These are phyloP conservation scores for Tachina fera DNA, from an alignment of 2,888 invertebrate species.

Conservation along the genomic window DNA sequence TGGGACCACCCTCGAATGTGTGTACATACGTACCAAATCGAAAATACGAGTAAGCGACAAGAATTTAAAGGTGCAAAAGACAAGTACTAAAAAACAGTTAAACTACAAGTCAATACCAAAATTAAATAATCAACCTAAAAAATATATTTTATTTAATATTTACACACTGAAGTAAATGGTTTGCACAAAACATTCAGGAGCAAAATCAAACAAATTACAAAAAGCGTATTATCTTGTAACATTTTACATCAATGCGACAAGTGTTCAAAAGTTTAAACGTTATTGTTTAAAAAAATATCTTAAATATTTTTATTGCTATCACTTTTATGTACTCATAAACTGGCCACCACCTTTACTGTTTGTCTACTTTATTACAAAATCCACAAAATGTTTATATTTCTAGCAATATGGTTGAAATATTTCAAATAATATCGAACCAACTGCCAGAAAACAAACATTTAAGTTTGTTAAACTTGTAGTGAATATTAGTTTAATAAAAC, in stretches of 20 bases:
- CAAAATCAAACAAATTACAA: background rate
- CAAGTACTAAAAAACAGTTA: conserved; percentile 67
- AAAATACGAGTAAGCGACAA: conserved; percentile 58
- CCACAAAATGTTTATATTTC: conserved; percentile 42
- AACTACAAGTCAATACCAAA: conserved; percentile 59
- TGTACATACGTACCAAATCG: background rate
- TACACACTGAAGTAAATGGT: background rate
- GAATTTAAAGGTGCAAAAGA: conserved; percentile 71
- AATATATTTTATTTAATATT: background rate
- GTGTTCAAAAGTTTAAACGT: background rate
- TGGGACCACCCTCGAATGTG: too few species aligned
- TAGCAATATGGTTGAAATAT: conserved; percentile 50
- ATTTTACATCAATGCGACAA: background rate
- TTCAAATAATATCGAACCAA: conserved; percentile 45
- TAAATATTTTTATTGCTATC: background rate
- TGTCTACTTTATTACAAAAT: conserved; percentile 43
- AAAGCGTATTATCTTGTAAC: background rate
- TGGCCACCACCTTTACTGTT: conserved; percentile 37
- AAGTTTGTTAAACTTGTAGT: conserved; percentile 52
- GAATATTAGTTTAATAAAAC: conserved; percentile 23
- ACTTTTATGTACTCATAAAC: background rate
- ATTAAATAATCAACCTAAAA: conserved; percentile 37
- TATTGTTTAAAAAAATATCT: too few species aligned
- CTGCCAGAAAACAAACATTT: conserved; percentile 11
- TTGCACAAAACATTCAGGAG: background rate